Evolutionary conservation across 2,113 vertebrate genomes (phyloP), one percentile per base, ranked within the genome.

Genomic region (Tachysurus fulvidraco): DNA sequence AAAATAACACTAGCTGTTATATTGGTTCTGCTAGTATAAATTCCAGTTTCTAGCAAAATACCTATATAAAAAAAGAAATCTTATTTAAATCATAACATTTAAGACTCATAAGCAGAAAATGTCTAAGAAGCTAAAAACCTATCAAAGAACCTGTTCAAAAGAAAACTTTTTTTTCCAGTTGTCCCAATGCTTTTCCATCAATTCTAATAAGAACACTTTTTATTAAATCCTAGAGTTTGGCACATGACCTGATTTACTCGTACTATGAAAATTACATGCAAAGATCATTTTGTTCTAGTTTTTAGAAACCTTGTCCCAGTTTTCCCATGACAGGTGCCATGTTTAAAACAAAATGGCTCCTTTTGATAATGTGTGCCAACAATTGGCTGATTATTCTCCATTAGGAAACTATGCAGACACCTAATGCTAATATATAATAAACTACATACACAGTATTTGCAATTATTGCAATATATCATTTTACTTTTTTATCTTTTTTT

Each of bases 291-390:
- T 19, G 60, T 85, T 52, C 17, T 7, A 65, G 54, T 84, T 44
- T 28, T 23, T 73, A 59, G 28, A 78, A 85, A 52, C n/a, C 28
- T 52, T 78, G 73, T 60, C 79, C 81, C 85, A 87, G 79, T 19
- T 87, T 83, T 79, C 83, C 69, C 19, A 86, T 76, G 74, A 86
- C 62, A 64, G 89, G 88, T 57, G 86, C 88, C 88, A 90, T 86
- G 71, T 90, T 90, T 90, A 90, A 89, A 90, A 90, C 89, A 90
- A 90, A 85, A 89, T 89, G 88, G 84, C 89, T 88, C 89, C 85
- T 85, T 87, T 50, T 50, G 5, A 50, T 50, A 50, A 62, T 79
- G 77, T 50, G 60, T 36, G 41, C 82, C 8, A 57, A 44, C 54
- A 55, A 81, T 30, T 60, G 78, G 54, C 44, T 79, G 64, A 86